Evolutionary conservation across 1,140 invertebrate species (phyloP), one percentile per base, ranked within the genome.

Genomic region (Cephus cinctus): DNA sequence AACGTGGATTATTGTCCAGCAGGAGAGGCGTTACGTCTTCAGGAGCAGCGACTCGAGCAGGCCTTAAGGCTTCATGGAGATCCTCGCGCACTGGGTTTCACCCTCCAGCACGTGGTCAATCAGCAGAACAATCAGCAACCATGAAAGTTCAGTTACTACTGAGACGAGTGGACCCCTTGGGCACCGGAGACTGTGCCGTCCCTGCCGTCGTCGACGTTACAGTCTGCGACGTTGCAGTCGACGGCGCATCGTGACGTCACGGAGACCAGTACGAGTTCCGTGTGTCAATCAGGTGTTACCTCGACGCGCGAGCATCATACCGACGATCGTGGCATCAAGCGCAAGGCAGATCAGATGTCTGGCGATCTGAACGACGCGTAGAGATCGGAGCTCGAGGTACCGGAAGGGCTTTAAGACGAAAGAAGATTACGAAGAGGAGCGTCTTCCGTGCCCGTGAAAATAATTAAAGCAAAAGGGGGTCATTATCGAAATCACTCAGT

Each of bases 1-100:
- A n/a, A n/a, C n/a, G n/a, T n/a, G n/a, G n/a, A n/a, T n/a, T 18
- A 30, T 43, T 43, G 11, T 19, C 18, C 14, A 18, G 16, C 56
- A 73, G 73, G 72, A 47, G 87, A 91, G 67, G 88, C 86, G 5
- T 77, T 90, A 41, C 78, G 88, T 63, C 79, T 90, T 36, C 88
- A 90, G 60, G 89, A 90, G 61, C 87, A 90, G 58, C 78, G 89
- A 61, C 68, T 92, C 59, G 88, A 90, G 61, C 89, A 92, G 57
- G 88, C 89, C 5, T 67, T 92, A 50, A 81, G 89, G 56, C 80
- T 92, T 55, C 88, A 90, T 65, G 80, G 81, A 23, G 83, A 85
- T 63, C 83, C 83, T 2, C 77, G 83, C 30, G 79, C 83, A 22
- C 65, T 86, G 25, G 85, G 83, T 40, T 85, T 86, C 63, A 79